Conservation (phyloP, 2,888 invertebrate species). For the Drosophila subquinaria region DNA sequence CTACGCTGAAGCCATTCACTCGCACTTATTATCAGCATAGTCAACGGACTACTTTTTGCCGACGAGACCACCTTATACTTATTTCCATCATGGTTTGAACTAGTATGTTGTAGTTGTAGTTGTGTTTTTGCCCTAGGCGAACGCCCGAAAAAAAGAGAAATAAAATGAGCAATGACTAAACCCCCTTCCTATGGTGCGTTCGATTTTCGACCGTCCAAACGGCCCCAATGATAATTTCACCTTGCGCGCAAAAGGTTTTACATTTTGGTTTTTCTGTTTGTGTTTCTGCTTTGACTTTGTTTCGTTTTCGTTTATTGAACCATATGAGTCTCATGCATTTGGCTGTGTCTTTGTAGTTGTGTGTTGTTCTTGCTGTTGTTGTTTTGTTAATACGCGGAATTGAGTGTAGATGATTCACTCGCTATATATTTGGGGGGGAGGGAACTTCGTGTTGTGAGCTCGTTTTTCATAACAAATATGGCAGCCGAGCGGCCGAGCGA, state of each 20-base stretch:
- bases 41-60: too few species aligned
- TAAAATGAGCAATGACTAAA: conserved; percentile 53
- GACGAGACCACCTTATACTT: too few species aligned
- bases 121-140: conserved; percentile 27
- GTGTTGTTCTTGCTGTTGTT: conserved; percentile 33
- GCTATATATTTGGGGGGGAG: conserved; percentile 35
- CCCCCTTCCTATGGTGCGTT: conserved; percentile 38
- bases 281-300: conserved; percentile 61
- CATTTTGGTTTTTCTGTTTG: conserved; percentile 47
- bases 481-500: conserved; percentile 9
- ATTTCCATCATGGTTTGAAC: neutral
- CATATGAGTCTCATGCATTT: conserved; percentile 53
- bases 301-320: conserved; percentile 75
- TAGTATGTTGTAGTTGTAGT: conserved; percentile 9
- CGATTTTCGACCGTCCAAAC: conserved; percentile 30
- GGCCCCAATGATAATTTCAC: conserved; percentile 64
- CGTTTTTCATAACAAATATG: conserved; percentile 67
- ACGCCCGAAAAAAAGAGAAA: conserved; percentile 24
- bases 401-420: conserved; percentile 63
- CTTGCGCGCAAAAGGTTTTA: conserved; percentile 77
- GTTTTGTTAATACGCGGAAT: conserved; percentile 67
- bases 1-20: too few species aligned
- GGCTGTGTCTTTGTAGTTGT: conserved; percentile 7
- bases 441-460: conserved; percentile 62
- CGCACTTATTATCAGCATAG: too few species aligned